Percentiles rank a stretch among this genome's conserved stretches.
Conservation (phyloP, 2,888 invertebrate genomes). For the Stenchaetothrips biformis region DNA sequence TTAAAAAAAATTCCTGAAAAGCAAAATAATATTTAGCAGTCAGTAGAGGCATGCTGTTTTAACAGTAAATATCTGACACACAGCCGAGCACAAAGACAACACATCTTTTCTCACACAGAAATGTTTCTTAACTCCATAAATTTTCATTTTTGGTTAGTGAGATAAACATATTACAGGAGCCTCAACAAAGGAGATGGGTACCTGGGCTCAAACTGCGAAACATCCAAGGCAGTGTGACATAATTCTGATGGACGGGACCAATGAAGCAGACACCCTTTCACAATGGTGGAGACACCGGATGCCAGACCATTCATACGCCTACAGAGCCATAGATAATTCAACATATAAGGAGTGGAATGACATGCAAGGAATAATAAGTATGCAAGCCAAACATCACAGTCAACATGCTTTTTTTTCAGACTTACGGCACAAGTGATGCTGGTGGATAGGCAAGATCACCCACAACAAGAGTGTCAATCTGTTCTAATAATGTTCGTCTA, state of each 20-base stretch:
- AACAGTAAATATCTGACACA: background rate
- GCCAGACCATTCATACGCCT: constrained; percentile 68
- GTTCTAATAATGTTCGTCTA: constrained; percentile 61
- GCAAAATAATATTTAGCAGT: background rate
- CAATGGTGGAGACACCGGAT: constrained; percentile 62
- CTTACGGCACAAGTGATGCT: constrained; percentile 79
- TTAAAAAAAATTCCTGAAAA: background rate
- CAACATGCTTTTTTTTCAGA: constrained; percentile 39
- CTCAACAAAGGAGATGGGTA: constrained; percentile 42
- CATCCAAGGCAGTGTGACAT: constrained; percentile 45
- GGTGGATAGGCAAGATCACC: constrained; percentile 79
- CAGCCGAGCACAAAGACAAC: background rate
- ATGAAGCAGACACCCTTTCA: constrained; percentile 60
- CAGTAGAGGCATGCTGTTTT: background rate
- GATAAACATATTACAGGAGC: constrained; percentile 11
- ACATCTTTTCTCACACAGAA: background rate
- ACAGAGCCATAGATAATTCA: constrained; percentile 36
- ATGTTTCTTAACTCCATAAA: background rate
- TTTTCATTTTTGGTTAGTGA: background rate
- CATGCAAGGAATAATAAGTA: constrained; percentile 26
- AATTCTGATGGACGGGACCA: constrained; percentile 44
- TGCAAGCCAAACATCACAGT: constrained; percentile 23
- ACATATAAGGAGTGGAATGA: background rate
- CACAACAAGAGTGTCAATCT: constrained; percentile 65
- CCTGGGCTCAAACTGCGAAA: constrained; percentile 61